phyloP scores from a whole-genome alignment of 2,888 invertebrate genomes.

The Rapana venosa region DNA sequence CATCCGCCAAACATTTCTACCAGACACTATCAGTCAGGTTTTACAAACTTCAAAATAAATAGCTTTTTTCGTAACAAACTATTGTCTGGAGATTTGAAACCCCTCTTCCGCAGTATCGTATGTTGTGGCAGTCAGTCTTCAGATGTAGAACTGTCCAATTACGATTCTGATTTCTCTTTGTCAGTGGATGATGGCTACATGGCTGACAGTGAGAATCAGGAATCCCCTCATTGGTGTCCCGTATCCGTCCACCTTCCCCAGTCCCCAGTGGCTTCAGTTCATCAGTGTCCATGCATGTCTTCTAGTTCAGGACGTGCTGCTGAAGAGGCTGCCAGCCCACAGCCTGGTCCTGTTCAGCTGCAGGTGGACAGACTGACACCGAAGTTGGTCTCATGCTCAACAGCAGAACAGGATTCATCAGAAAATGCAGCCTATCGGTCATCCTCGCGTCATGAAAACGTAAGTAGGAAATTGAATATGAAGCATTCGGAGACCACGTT shows the following conservation, averaged over 20 bases:
- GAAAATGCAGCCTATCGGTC: background rate
- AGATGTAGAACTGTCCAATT: background rate
- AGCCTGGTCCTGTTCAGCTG: background rate
- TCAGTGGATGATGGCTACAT: slow-evolving; percentile 30
- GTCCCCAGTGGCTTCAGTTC: background rate
- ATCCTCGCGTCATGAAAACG: background rate
- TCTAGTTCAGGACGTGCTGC: background rate
- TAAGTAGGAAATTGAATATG: background rate
- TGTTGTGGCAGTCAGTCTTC: background rate
- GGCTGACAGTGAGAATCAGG: slow-evolving; percentile 33
- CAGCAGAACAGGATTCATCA: background rate
- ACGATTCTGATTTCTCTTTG: background rate
- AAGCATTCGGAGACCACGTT: slow-evolving; percentile 39
- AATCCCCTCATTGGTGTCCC: background rate
- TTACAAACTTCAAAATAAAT: background rate
- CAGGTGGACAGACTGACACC: background rate
- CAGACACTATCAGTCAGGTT: background rate
- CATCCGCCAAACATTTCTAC: background rate
- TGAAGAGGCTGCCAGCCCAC: too few relatives aligned
- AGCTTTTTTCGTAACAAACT: background rate
- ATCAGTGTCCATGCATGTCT: background rate
- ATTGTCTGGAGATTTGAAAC: background rate
- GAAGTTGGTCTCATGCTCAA: background rate
- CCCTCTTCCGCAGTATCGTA: background rate
- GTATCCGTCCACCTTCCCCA: background rate